Evolutionary conservation across 2,888 invertebrate species (phyloP).

Genomic region (Rhaphigaster nebulosa): DNA sequence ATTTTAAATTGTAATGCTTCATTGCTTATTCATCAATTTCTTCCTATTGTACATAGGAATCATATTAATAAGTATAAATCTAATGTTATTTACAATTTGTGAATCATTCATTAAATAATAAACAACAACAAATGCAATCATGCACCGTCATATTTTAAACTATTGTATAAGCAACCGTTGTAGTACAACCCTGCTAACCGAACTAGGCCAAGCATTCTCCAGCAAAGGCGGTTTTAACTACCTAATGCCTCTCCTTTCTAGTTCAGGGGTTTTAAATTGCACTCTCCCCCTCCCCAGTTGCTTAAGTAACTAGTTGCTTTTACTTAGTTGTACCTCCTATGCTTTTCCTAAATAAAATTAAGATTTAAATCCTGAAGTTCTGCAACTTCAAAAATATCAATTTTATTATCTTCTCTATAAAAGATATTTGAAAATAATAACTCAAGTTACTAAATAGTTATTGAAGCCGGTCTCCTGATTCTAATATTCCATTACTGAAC

Average conservation of each 20-base stretch:
- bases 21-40: no score
- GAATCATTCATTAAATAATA: not conserved
- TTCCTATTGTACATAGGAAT: no score
- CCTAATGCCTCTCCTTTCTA: not conserved
- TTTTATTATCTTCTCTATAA: no score
- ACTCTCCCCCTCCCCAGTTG: not conserved
- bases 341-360: not conserved
- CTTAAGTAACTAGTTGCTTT: constrained; percentile 4
- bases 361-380: not conserved
- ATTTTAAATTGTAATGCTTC: no score
- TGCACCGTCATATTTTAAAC: not conserved
- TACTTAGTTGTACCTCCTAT: not conserved
- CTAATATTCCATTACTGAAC: no score
- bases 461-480: no score
- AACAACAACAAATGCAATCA: not conserved
- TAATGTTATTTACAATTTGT: no score
- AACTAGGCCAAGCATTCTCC: not conserved
- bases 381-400: not conserved
- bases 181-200: not conserved
- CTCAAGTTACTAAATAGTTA: no score
- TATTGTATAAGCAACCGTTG: not conserved
- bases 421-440: not conserved
- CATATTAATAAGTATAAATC: no score
- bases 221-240: constrained; percentile 13
- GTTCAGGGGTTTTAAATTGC: not conserved